phyloP scores from a whole-genome alignment of 2,888 invertebrate species.

The Drosophila ustulata region DNA sequence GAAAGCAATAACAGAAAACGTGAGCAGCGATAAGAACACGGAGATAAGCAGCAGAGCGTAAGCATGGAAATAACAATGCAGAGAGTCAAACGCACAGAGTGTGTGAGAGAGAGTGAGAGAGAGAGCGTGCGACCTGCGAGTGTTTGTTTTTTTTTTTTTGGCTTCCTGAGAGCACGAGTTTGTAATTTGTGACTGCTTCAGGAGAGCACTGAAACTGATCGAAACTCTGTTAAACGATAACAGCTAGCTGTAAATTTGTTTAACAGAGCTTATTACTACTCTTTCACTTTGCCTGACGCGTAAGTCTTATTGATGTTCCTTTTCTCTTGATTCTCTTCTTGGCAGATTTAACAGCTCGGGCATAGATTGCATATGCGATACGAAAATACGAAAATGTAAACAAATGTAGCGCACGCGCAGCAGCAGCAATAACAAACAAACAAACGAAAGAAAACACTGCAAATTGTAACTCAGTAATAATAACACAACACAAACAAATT shows the following conservation, averaged over 20 bases:
- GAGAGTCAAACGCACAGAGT: constrained; percentile 3
- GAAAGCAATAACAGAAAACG: constrained; percentile 58
- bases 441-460: constrained; percentile 36
- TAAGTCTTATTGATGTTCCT: neutral
- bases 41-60: constrained; percentile 71
- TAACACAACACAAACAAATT: neutral
- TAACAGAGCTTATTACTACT: neutral
- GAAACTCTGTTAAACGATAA: neutral
- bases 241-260: constrained; percentile 1
- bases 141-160: neutral
- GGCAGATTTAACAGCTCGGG: constrained; percentile 50
- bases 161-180: neutral
- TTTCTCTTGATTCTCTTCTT: constrained; percentile 13
- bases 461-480: constrained; percentile 23
- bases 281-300: neutral
- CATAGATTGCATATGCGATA: constrained; percentile 39
- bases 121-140: constrained; percentile 1
- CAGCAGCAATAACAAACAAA: constrained; percentile 43
- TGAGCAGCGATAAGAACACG: constrained; percentile 68
- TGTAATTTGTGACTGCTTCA: constrained; percentile 3
- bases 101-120: constrained; percentile 6
- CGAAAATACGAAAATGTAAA: constrained; percentile 72
- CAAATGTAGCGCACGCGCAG: constrained; percentile 76
- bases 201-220: constrained; percentile 15
- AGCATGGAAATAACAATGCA: constrained; percentile 29